Percentiles rank a stretch among this genome's conserved stretches.
Evolutionary conservation across 2,797 vertebrate species (phyloP).

Genomic region (Phylloscopus collybita): DNA sequence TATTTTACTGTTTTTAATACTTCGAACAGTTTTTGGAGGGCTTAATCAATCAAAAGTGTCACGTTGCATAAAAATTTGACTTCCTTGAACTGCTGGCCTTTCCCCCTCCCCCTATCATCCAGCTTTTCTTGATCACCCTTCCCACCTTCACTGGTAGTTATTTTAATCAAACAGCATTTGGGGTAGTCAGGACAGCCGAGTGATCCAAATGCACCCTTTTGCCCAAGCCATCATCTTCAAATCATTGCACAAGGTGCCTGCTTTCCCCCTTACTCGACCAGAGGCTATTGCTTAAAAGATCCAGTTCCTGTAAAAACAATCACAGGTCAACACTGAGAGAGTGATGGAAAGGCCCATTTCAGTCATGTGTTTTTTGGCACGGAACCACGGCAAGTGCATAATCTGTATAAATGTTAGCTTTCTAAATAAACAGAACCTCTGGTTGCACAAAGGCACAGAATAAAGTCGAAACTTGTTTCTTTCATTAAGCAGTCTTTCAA

Average conservation of each 20-base stretch:
- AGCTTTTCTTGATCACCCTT: neutral
- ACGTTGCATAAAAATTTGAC: neutral
- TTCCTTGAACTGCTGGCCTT: neutral
- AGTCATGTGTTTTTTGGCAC: conserved; percentile 76
- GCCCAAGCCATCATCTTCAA: conserved; percentile 68
- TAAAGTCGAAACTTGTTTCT: conserved; percentile 60
- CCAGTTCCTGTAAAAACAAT: conserved; percentile 79
- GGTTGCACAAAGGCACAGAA: conserved; percentile 63
- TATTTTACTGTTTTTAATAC: neutral
- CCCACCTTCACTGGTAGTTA: conserved; percentile 4
- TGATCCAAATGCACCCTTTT: conserved; percentile 30
- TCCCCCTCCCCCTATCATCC: neutral
- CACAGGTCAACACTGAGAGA: conserved; percentile 67
- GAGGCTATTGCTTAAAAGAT: conserved; percentile 73
- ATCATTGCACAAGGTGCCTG: conserved; percentile 64
- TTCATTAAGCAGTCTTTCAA: conserved; percentile 48
- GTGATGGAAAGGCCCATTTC: conserved; percentile 74
- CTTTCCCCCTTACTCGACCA: conserved; percentile 55
- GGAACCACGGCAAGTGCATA: conserved; percentile 51
- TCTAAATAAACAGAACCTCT: conserved; percentile 77
- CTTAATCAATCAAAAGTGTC: neutral
- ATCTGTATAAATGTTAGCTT: conserved; percentile 78
- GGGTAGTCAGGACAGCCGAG: conserved; percentile 15
- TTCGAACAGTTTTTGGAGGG: neutral
- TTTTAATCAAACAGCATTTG: conserved; percentile 34